These are phyloP conservation scores for Notothenia rossii DNA, from an alignment of 2,113 vertebrate genomes.

Conservation along the genomic window DNA sequence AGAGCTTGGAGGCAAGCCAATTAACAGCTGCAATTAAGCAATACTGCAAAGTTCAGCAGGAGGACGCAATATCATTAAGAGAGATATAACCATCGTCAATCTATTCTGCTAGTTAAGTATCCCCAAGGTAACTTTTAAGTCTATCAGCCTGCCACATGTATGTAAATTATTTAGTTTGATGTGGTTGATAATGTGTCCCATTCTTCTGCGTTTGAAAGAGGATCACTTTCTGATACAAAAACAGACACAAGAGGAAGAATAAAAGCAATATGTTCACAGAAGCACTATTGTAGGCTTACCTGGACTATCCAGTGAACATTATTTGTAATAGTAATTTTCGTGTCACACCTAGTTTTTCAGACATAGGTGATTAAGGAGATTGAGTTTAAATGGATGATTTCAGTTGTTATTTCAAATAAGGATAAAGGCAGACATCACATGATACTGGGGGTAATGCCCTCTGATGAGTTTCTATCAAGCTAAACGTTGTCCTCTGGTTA, in stretches of 20 bases:
- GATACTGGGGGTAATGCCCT: constrained; percentile 21
- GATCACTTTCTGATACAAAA: constrained; percentile 21
- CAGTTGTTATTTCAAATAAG: background rate
- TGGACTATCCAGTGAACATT: constrained; percentile 16
- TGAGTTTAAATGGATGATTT: constrained; percentile 13
- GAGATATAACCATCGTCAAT: constrained; percentile 62
- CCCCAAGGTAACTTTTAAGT: constrained; percentile 62
- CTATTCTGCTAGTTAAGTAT: constrained; percentile 57
- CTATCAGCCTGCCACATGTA: constrained; percentile 45
- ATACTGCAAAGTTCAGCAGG: constrained; percentile 68
- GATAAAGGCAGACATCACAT: background rate
- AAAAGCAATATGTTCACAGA: constrained; percentile 12
- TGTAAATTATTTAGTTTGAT: constrained; percentile 70
- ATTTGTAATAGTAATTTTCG: constrained; percentile 7
- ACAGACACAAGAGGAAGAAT: background rate
- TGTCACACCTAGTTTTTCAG: constrained; percentile 1
- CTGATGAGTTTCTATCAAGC: constrained; percentile 28
- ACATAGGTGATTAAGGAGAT: background rate
- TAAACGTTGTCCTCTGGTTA: constrained; percentile 21
- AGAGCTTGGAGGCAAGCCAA: constrained; percentile 68
- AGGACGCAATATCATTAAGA: constrained; percentile 72
- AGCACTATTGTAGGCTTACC: background rate
- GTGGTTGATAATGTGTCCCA: constrained; percentile 51
- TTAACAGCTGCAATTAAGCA: constrained; percentile 77
- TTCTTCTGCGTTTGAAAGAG: constrained; percentile 23